Evolutionary conservation across 2,888 invertebrate species (phyloP).

Genomic region (Tetramorium bicarinatum): DNA sequence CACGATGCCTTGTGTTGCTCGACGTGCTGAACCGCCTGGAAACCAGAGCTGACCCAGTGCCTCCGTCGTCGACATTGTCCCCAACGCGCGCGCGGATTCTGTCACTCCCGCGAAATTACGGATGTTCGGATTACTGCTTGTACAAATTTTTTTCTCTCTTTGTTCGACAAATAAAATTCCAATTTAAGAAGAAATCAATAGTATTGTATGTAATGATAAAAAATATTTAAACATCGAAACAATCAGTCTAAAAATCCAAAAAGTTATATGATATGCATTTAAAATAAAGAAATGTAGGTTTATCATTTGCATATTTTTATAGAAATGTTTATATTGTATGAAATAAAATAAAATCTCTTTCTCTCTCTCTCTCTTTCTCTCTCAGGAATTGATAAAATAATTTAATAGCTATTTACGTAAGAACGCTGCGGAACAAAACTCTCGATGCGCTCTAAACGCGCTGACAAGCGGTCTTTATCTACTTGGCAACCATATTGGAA

Average conservation of each 20-base stretch:
- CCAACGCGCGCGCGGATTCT: too few species aligned
- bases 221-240: not conserved
- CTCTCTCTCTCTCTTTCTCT: too few species aligned
- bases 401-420: not conserved
- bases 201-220: not conserved
- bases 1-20: too few species aligned
- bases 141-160: too few species aligned
- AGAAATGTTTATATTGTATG: not conserved
- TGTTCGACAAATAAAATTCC: too few species aligned
- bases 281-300: not conserved
- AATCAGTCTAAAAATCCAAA: not conserved
- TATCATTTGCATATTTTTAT: conserved; percentile 19
- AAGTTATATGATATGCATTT: not conserved
- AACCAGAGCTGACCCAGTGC: too few species aligned
- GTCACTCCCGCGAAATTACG: too few species aligned
- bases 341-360: not conserved
- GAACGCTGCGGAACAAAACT: not conserved
- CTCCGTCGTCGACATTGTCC: too few species aligned
- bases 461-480: conserved; percentile 18
- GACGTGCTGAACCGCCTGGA: too few species aligned
- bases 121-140: too few species aligned
- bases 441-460: not conserved
- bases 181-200: not conserved
- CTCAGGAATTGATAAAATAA: not conserved
- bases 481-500: conserved; percentile 16